These are phyloP conservation scores for Scaptomyza flava DNA, from an alignment of 2,888 invertebrate genomes.

Conservation along the genomic window DNA sequence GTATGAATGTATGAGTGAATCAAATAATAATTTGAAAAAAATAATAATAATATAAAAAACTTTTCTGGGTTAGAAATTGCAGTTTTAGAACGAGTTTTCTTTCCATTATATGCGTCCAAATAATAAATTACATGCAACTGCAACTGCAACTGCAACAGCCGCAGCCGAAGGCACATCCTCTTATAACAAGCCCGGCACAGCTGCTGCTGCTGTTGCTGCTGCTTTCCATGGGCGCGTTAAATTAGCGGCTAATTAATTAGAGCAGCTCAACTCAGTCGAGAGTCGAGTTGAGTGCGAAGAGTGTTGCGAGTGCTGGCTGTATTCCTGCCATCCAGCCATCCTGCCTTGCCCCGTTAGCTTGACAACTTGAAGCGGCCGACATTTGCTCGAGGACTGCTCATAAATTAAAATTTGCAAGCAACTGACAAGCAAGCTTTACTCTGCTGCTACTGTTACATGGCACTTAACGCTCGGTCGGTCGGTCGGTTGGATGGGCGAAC, in stretches of 20 bases:
- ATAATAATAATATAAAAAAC: background rate
- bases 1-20: background rate
- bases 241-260: slow-evolving; percentile 78
- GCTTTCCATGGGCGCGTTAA: slow-evolving; percentile 65
- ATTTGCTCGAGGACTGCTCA: slow-evolving; percentile 41
- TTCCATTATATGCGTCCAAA: slow-evolving; percentile 15
- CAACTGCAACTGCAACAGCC: background rate
- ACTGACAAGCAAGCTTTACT: slow-evolving; percentile 13
- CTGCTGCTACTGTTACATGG: slow-evolving; percentile 13
- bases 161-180: slow-evolving; percentile 47
- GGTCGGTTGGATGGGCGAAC: background rate
- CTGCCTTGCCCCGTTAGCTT: slow-evolving; percentile 1
- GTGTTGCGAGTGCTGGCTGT: background rate
- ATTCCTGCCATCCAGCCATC: slow-evolving; percentile 4
- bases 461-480: slow-evolving; percentile 8
- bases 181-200: slow-evolving; percentile 32
- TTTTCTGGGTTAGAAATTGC: slow-evolving; percentile 1
- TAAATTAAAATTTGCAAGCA: slow-evolving; percentile 52
- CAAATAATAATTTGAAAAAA: slow-evolving; percentile 5
- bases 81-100: background rate
- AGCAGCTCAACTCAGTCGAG: slow-evolving; percentile 31
- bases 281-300: slow-evolving; percentile 28
- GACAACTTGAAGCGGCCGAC: slow-evolving; percentile 36
- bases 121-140: slow-evolving; percentile 34
- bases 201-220: slow-evolving; percentile 28